These are phyloP conservation scores for Pseudomyrmex sp. DNA, from an alignment of 1,140 invertebrate genomes.

Conservation along the genomic window DNA sequence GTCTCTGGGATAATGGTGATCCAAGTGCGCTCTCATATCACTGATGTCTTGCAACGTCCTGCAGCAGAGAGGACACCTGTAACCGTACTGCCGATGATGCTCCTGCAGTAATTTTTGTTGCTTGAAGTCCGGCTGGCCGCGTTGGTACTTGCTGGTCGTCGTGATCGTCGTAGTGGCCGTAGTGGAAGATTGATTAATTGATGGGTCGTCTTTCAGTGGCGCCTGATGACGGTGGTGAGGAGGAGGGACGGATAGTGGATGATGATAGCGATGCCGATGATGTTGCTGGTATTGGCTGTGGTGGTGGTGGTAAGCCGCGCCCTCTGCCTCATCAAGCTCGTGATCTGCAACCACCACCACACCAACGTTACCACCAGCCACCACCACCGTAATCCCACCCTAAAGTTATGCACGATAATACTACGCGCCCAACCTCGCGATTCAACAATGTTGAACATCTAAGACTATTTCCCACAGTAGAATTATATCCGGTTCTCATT, in stretches of 20 bases:
- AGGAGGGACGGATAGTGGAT: slow-evolving; percentile 74
- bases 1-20: slow-evolving; percentile 92
- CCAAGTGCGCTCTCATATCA: slow-evolving; percentile 90
- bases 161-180: slow-evolving; percentile 62
- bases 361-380: slow-evolving; percentile 85
- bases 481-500: slow-evolving; percentile 13
- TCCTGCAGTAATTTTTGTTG: slow-evolving; percentile 80
- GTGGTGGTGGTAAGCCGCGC: slow-evolving; percentile 84
- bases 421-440: slow-evolving; percentile 48
- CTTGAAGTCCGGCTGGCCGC: slow-evolving; percentile 75
- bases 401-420: slow-evolving; percentile 47
- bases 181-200: slow-evolving; percentile 59
- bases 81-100: slow-evolving; percentile 79
- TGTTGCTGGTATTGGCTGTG: slow-evolving; percentile 84
- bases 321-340: slow-evolving; percentile 82
- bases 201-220: slow-evolving; percentile 67
- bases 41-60: slow-evolving; percentile 87
- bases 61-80: slow-evolving; percentile 90
- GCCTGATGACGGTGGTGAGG: slow-evolving; percentile 80
- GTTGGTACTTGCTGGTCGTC: slow-evolving; percentile 73
- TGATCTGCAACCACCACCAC: slow-evolving; percentile 86
- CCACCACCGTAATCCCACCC: slow-evolving; percentile 76
- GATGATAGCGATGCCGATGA: slow-evolving; percentile 83
- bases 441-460: slow-evolving; percentile 51
- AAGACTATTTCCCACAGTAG: slow-evolving; percentile 31